These are phyloP conservation scores for Sebastes jordani DNA, from an alignment of 2,797 vertebrate genomes.

Conservation along the genomic window DNA sequence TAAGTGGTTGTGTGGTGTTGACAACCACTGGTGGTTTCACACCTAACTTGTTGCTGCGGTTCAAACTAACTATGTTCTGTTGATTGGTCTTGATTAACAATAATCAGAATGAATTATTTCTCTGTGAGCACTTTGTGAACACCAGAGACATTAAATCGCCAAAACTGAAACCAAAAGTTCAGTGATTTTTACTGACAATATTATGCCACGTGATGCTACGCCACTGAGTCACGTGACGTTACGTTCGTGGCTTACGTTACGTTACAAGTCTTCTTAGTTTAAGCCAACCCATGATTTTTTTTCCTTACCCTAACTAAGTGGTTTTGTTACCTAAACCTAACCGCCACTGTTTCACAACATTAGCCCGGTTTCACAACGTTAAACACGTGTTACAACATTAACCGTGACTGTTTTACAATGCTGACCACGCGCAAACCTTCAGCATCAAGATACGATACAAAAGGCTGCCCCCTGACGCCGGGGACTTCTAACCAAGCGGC, in stretches of 20 bases:
- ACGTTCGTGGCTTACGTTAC: not conserved
- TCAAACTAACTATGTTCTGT: not conserved
- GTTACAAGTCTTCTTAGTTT: not conserved
- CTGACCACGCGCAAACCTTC: too few species aligned
- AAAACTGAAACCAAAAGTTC: not conserved
- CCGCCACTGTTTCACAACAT: not conserved
- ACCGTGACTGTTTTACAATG: too few species aligned
- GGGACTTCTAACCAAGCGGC: too few species aligned
- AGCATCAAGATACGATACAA: too few species aligned
- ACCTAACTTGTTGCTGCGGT: not conserved
- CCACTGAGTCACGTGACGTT: not conserved
- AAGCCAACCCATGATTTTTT: not conserved
- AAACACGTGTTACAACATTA: too few species aligned
- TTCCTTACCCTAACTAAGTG: not conserved
- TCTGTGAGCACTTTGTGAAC: not conserved
- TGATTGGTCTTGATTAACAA: not conserved
- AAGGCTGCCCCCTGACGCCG: too few species aligned
- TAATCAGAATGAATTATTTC: not conserved
- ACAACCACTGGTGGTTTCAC: not conserved
- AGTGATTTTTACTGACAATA: not conserved
- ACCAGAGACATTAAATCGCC: not conserved
- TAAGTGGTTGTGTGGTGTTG: not conserved
- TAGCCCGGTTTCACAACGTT: too few species aligned
- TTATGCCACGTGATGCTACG: not conserved
- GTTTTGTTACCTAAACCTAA: not conserved